These are phyloP conservation scores for Chelidonichthys spinosus DNA, from an alignment of 2,797 vertebrate species.

Conservation along the genomic window DNA sequence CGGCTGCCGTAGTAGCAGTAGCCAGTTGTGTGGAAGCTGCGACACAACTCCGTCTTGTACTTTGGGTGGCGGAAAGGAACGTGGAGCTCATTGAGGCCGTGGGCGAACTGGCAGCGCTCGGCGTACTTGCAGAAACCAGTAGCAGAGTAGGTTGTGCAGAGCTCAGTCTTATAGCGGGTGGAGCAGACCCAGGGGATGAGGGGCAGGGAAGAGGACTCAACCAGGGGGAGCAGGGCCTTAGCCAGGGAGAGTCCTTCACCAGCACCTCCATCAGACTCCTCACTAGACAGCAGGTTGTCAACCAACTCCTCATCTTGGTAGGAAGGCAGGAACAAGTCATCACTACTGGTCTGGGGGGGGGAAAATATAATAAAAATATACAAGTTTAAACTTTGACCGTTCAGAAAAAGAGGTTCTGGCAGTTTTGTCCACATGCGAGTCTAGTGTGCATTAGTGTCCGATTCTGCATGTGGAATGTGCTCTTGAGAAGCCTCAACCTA, in stretches of 20 bases:
- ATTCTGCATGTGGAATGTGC: too few relatives aligned
- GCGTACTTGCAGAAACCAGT: conserved; percentile 82
- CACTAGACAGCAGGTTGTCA: conserved; percentile 68
- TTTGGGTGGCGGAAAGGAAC: conserved; percentile 86
- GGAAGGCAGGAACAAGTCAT: conserved; percentile 76
- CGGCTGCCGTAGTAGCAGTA: conserved; percentile 85
- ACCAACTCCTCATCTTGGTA: conserved; percentile 70
- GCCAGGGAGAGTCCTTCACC: conserved; percentile 69
- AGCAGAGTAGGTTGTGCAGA: conserved; percentile 84
- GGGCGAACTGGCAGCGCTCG: conserved; percentile 86
- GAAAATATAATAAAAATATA: too few relatives aligned
- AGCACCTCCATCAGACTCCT: conserved; percentile 29
- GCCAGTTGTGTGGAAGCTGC: conserved; percentile 80
- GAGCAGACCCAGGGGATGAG: conserved; percentile 80
- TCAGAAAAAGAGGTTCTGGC: too few relatives aligned
- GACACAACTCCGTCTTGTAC: conserved; percentile 87
- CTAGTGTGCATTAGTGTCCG: too few relatives aligned
- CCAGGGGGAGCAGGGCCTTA: conserved; percentile 79
- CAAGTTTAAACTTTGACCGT: too few relatives aligned
- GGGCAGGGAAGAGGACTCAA: conserved; percentile 54
- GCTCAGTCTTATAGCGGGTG: conserved; percentile 87
- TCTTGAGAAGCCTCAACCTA: too few relatives aligned
- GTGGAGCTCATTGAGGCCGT: conserved; percentile 85
- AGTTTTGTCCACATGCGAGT: too few relatives aligned
- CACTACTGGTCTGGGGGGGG: conserved; percentile 67